phyloP scores from a whole-genome alignment of 2,113 vertebrate species.

The Lepus timidus region DNA sequence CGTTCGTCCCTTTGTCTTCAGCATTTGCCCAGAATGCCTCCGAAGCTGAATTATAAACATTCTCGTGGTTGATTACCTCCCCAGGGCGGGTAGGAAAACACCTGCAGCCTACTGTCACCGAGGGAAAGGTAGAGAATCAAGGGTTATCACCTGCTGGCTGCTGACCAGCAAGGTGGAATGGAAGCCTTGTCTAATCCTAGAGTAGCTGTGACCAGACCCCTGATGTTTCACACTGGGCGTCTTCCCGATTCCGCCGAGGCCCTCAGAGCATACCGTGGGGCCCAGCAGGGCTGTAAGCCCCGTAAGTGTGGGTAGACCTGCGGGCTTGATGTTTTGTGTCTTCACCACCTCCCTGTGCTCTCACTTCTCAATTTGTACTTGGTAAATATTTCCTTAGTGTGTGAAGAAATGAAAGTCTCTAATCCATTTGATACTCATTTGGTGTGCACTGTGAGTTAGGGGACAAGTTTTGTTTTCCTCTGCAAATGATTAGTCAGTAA shows the following conservation, averaged over 20 bases:
- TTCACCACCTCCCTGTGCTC: neutral
- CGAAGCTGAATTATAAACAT: neutral
- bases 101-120: neutral
- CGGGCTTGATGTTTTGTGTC: neutral
- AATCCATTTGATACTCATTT: slow-evolving; percentile 17
- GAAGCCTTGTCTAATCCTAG: neutral
- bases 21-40: neutral
- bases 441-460: neutral
- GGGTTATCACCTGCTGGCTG: neutral
- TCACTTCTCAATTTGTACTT: neutral
- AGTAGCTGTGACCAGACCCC: neutral
- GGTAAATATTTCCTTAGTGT: slow-evolving; percentile 37
- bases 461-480: neutral
- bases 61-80: neutral
- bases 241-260: neutral
- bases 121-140: neutral
- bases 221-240: neutral
- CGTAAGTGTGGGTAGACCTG: no score
- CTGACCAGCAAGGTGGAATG: neutral
- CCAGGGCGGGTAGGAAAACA: neutral
- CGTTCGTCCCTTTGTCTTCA: neutral
- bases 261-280: rapidly evolving
- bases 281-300: neutral
- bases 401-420: neutral
- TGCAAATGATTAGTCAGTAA: neutral